These are phyloP conservation scores for Blera fallax DNA, from an alignment of 2,888 invertebrate species.

Conservation along the genomic window DNA sequence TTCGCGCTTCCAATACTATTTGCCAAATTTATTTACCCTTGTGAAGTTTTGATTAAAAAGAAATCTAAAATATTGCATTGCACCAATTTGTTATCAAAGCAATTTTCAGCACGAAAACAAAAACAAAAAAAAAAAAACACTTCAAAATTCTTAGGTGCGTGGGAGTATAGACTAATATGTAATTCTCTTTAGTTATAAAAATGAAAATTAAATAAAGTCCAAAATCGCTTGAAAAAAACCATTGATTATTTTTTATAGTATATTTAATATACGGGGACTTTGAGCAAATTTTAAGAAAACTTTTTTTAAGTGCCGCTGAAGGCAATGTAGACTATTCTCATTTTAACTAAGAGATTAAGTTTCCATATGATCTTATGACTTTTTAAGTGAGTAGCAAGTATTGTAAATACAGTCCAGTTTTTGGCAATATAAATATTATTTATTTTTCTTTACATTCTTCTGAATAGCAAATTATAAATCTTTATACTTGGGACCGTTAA, in stretches of 20 bases:
- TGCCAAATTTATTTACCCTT: conserved; percentile 78
- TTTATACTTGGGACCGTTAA: background rate
- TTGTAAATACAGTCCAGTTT: background rate
- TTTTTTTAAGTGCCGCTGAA: background rate
- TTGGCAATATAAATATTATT: background rate
- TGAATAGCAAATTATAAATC: background rate
- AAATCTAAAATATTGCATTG: conserved; percentile 44
- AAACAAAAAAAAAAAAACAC: background rate
- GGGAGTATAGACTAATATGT: conserved; percentile 29
- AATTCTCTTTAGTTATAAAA: conserved; percentile 1
- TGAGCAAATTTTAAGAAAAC: background rate
- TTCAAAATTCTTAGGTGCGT: conserved; percentile 22
- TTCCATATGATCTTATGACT: background rate
- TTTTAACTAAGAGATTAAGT: background rate
- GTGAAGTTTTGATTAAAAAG: conserved; percentile 52
- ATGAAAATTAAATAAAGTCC: background rate
- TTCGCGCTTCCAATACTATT: conserved; percentile 81
- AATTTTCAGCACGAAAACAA: conserved; percentile 48
- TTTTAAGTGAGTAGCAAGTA: background rate
- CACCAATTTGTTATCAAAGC: conserved; percentile 68
- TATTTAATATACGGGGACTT: background rate
- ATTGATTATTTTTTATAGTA: background rate
- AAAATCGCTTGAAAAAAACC: background rate
- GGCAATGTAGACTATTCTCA: background rate
- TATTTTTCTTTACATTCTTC: background rate